Conservation (phyloP, 1,140 invertebrate genomes). For the Sitobion miscanthi region DNA sequence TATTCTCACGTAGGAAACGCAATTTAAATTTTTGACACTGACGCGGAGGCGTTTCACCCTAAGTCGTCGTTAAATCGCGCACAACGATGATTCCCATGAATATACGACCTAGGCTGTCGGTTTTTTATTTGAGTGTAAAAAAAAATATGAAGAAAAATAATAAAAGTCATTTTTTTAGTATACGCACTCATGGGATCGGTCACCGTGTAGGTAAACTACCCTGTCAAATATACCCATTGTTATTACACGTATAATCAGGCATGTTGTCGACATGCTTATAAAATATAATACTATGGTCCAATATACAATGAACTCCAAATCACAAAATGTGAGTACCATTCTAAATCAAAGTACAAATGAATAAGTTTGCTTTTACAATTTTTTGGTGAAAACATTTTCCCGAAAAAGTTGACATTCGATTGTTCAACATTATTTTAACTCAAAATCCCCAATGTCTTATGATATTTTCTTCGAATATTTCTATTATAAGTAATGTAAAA, state of each 20-base stretch:
- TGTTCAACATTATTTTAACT: too few species aligned
- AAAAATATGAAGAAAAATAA: neutral
- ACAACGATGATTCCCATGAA: neutral
- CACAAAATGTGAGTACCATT: neutral
- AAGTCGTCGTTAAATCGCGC: neutral
- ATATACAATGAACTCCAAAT: neutral
- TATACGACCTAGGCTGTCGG: neutral
- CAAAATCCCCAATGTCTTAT: too few species aligned
- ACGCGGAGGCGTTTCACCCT: neutral
- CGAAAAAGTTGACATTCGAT: too few species aligned
- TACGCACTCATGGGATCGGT: neutral
- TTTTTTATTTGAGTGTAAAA: neutral
- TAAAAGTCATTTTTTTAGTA: neutral
- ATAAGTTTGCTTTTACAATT: too few species aligned
- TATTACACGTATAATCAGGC: neutral
- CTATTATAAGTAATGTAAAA: too few species aligned
- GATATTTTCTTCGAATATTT: too few species aligned
- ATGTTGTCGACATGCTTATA: neutral
- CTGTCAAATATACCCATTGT: neutral
- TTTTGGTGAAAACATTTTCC: too few species aligned
- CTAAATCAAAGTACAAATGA: too few species aligned
- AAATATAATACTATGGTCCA: neutral
- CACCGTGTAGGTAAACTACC: neutral
- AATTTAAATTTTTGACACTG: slow-evolving; percentile 17
- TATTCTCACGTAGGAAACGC: neutral